Evolutionary conservation across 2,113 vertebrate species (phyloP), one percentile per base, ranked within the genome.

Genomic region (Hyperoodon ampullatus): DNA sequence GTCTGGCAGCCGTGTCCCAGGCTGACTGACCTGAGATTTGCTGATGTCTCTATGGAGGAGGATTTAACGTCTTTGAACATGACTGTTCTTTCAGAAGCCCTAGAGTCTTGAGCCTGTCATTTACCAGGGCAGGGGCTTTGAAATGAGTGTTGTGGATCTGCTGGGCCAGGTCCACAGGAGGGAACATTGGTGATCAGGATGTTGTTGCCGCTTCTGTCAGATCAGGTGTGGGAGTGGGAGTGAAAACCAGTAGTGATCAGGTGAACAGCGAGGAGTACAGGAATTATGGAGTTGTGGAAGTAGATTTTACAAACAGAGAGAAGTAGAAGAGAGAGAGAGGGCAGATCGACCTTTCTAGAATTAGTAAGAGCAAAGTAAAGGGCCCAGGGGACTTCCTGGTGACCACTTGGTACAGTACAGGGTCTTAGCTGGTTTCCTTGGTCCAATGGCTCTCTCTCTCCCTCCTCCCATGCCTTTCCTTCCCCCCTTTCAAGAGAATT

Each of bases 331-430:
- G 15, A 55, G 14, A 55, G 42, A 60, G 53, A 42, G 28, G 58
- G 55, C 53, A 87, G 26, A 83, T 44, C 19, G 35, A 84, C 19
- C 26, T 80, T 92, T 90, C 65, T 91, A 58, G 63, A 68, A 91
- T 90, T 84, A 93, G 77, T 68, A 82, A 78, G 70, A 80, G 42
- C 63, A 93, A 60, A 87, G 58, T 82, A 65, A 71, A 72, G 63
- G 53, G n/a, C 47, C 61, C 65, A 58, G 15, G 35, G 61, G 42
- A 94, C 65, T 85, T 88, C 80, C 63, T 88, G 19, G 72, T 90
- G 90, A 80, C 18, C 68, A 42, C 28, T 86, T 93, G 70, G 39
- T 60, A 1, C 12, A 63, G 4, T 80, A 60, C 3, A 28, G 11
- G 71, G 24, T 39, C 58, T 93, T 88, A 53, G 10, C 19, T 80